phyloP scores from a whole-genome alignment of 2,888 invertebrate species.

The Creontiades dilutus region DNA sequence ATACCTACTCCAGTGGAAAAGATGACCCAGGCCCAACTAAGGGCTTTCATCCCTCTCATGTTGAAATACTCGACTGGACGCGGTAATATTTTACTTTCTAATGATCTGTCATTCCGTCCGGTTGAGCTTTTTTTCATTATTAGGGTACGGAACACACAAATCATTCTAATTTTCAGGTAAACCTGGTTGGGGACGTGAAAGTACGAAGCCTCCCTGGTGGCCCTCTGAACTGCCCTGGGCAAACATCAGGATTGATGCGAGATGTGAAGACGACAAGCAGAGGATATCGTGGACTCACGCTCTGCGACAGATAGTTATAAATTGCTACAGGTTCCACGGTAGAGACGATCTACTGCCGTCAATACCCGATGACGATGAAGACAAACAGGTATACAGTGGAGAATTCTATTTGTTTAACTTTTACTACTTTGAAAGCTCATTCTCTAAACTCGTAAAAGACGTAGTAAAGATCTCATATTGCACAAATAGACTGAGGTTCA shows the following conservation, averaged over 20 bases:
- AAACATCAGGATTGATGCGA: slow-evolving; percentile 97
- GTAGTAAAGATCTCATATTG: too few relatives aligned
- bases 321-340: slow-evolving; percentile 98
- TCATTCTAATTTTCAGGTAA: slow-evolving; percentile 83
- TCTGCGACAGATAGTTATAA: slow-evolving; percentile 95
- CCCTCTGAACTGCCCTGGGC: slow-evolving; percentile 98
- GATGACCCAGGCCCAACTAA: slow-evolving; percentile 98
- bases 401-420: too few relatives aligned
- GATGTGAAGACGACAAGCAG: slow-evolving; percentile 97
- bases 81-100: background rate
- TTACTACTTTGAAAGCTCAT: too few relatives aligned
- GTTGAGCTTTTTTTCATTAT: too few relatives aligned
- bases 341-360: slow-evolving; percentile 97
- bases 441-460: too few relatives aligned
- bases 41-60: slow-evolving; percentile 98
- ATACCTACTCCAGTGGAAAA: slow-evolving; percentile 98
- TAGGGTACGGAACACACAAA: too few relatives aligned
- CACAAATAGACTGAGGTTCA: too few relatives aligned
- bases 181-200: slow-evolving; percentile 98
- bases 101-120: too few relatives aligned
- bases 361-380: slow-evolving; percentile 93
- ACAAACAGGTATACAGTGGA: slow-evolving; percentile 27
- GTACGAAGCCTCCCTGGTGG: slow-evolving; percentile 98
- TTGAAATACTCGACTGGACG: slow-evolving; percentile 96
- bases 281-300: slow-evolving; percentile 99